Conservation (phyloP, 2,888 invertebrate species). For the Nudaria mundana region DNA sequence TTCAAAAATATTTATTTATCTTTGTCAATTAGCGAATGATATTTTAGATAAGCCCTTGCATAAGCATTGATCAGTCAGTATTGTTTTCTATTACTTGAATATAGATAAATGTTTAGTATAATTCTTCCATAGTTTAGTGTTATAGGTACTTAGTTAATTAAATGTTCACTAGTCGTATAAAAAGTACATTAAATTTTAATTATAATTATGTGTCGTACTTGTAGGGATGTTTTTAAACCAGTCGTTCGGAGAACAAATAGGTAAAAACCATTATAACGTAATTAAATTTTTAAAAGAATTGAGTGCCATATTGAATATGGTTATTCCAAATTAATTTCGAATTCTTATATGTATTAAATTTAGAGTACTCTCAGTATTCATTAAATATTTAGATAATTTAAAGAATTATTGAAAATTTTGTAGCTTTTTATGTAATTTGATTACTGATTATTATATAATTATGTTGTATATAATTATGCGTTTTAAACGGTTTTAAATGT, state of each 20-base stretch:
- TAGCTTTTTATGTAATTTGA: constrained; percentile 44
- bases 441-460: constrained; percentile 40
- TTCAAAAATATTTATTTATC: no score
- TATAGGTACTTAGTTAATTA: constrained; percentile 32
- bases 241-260: constrained; percentile 37
- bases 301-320: constrained; percentile 49
- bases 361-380: constrained; percentile 28
- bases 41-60: constrained; percentile 14
- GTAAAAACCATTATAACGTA: constrained; percentile 19
- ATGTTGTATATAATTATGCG: constrained; percentile 38
- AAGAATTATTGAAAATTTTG: no score
- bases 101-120: constrained; percentile 35
- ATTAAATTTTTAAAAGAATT: constrained; percentile 30
- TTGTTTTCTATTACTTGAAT: constrained; percentile 35
- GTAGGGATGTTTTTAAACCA: constrained; percentile 27
- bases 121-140: constrained; percentile 36
- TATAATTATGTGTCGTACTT: constrained; percentile 23
- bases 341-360: constrained; percentile 13
- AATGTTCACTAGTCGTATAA: constrained; percentile 43
- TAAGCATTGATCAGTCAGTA: constrained; percentile 15
- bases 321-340: constrained; percentile 24
- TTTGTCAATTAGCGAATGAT: no score
- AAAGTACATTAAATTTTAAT: constrained; percentile 38
- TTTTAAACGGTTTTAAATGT: constrained; percentile 48
- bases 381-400: constrained; percentile 26